phyloP scores from a whole-genome alignment of 92 coral and sea anemone genomes.

The Bergia sp. region DNA sequence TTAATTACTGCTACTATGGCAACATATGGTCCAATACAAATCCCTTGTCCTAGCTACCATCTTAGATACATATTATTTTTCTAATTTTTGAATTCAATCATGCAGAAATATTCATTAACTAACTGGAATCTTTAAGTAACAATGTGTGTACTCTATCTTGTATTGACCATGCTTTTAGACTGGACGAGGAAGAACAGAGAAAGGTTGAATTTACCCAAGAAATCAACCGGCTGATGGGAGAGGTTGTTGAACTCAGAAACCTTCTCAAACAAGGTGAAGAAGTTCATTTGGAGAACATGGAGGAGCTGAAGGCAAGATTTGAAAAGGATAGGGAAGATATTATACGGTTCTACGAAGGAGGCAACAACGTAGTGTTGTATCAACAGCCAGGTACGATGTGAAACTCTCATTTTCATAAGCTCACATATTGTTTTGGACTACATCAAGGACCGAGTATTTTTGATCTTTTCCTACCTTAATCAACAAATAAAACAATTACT shows the following conservation, averaged over 20 bases:
- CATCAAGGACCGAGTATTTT: too few relatives aligned
- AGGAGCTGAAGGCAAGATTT: conserved; percentile 54
- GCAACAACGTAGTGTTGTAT: conserved; percentile 33
- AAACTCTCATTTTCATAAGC: too few relatives aligned
- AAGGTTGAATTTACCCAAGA: conserved; percentile 70
- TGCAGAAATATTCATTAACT: too few relatives aligned
- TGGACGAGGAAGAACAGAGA: conserved; percentile 70
- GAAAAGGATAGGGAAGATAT: conserved; percentile 55
- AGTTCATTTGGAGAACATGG: conserved; percentile 56
- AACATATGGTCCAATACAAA: too few relatives aligned
- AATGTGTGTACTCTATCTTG: too few relatives aligned
- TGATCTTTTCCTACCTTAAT: too few relatives aligned
- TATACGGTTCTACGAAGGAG: conserved; percentile 26
- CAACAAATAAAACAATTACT: neutral
- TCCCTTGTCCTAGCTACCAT: too few relatives aligned
- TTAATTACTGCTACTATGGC: too few relatives aligned
- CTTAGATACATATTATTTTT: too few relatives aligned
- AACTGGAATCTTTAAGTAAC: too few relatives aligned
- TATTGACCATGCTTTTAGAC: neutral
- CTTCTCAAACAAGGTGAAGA: conserved; percentile 64
- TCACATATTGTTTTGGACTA: too few relatives aligned
- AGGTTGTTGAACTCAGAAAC: conserved; percentile 66
- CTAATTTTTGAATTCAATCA: too few relatives aligned
- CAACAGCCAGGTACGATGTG: conserved; percentile 15
- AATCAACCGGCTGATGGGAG: conserved; percentile 70